Base-by-base conservation (phyloP, 2,888 invertebrate genomes). In the Polymixis lichenea region DNA sequence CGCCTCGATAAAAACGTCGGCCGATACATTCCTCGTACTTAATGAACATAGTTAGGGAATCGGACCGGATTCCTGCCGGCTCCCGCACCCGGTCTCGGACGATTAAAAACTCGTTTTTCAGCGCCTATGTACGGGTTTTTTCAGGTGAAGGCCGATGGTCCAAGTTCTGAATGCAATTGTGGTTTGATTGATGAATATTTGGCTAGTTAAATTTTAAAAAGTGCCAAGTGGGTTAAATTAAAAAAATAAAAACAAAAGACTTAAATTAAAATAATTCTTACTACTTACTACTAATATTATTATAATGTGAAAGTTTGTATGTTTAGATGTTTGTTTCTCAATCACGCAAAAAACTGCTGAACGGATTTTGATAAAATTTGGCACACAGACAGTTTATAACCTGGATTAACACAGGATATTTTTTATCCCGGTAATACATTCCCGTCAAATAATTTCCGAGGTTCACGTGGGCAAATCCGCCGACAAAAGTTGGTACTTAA, bases 41-140 rank as follows among this genome's bases (percentile, higher is more conserved):
- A 86, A 86, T 86, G 79, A 87, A 87, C 87, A 82, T 84, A 82
- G 84, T 84, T 87, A 55, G 43, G 49, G 72, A 66, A 61, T 68
- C 66, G 65, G 25, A 28, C 68, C 60, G 64, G 71, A 79, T 83
- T 58, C 81, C 76, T 46, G 49, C 22, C 58, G 62, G 64, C 55
- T 49, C 28, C 46, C 55, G 56, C 56, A 46, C 38, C 49, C 64
- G 53, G 9, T 2, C 49, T 19, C 78, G 72, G 61, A 65, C 74
- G 67, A 75, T 77, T 85, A 58, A 75, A 77, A 77, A 72, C 46
- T 67, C 76, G 28, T 76, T 71, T 61, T 72, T 67, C 49, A 69
- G 28, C 75, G 53, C 32, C n/a, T 61, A n/a, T 25, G 17, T 58
- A 9, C 15, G 38, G 6, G n/a, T 15, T 56, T 72, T 69, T 82